phyloP scores from a whole-genome alignment of 2,113 vertebrate species.

The Aplodontia rufa region DNA sequence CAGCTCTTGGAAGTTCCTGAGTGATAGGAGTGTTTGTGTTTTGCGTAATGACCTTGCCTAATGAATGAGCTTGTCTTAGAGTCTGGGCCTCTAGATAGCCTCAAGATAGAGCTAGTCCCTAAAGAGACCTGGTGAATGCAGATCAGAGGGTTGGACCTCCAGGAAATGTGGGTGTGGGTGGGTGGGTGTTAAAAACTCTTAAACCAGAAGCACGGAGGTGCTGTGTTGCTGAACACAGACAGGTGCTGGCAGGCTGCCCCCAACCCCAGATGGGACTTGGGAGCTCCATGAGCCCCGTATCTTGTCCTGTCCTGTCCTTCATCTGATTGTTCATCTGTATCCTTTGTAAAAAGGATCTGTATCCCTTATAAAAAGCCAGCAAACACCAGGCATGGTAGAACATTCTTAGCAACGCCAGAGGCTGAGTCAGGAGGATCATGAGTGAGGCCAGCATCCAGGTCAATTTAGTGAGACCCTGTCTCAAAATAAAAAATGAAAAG shows the following conservation, averaged over 20 bases:
- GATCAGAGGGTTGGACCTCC: background rate
- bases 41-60: background rate
- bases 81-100: too few relatives aligned
- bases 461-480: too few relatives aligned
- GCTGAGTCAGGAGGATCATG: too few relatives aligned
- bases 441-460: too few relatives aligned
- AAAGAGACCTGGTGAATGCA: background rate
- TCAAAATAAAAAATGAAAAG: too few relatives aligned
- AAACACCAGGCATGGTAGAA: background rate
- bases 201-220: background rate
- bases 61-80: background rate
- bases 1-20: background rate
- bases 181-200: background rate
- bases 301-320: background rate
- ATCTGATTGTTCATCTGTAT: background rate
- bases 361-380: background rate
- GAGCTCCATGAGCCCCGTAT: background rate
- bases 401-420: too few relatives aligned
- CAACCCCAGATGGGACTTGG: rapidly evolving
- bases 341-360: background rate
- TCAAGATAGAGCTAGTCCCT: too few relatives aligned
- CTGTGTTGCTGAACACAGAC: too few relatives aligned
- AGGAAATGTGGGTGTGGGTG: background rate
- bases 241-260: background rate
- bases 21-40: background rate